Evolutionary conservation across 2,113 vertebrate species (phyloP).

Genomic region (Prolemur simus): DNA sequence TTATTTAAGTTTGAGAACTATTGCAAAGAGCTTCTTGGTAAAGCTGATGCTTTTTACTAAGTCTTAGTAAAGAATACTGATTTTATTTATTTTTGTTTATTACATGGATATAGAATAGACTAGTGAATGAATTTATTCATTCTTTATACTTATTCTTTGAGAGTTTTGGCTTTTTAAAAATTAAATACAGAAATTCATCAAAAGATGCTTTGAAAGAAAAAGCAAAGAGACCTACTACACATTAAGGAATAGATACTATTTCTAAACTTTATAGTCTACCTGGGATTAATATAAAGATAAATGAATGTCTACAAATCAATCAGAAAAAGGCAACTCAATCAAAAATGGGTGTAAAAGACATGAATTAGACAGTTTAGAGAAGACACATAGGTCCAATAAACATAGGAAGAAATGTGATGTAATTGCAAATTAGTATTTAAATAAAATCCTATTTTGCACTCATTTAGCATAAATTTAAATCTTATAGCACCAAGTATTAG

Average conservation of each 20-base stretch:
- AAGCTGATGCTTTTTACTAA: neutral
- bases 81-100: slow-evolving; percentile 6
- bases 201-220: neutral
- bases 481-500: neutral
- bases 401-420: neutral
- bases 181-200: neutral
- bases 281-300: neutral
- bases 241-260: neutral
- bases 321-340: neutral
- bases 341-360: neutral
- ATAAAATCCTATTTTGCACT: neutral
- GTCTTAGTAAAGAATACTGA: neutral
- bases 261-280: neutral
- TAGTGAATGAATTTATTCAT: neutral
- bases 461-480: neutral
- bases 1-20: neutral
- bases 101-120: neutral
- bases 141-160: neutral
- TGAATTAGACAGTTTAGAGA: neutral
- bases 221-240: neutral
- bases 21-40: neutral
- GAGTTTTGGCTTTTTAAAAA: neutral
- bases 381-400: neutral
- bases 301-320: neutral
- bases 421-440: neutral